Evolutionary conservation across 2,113 vertebrate species (phyloP).

Genomic region (Hyla sarda): DNA sequence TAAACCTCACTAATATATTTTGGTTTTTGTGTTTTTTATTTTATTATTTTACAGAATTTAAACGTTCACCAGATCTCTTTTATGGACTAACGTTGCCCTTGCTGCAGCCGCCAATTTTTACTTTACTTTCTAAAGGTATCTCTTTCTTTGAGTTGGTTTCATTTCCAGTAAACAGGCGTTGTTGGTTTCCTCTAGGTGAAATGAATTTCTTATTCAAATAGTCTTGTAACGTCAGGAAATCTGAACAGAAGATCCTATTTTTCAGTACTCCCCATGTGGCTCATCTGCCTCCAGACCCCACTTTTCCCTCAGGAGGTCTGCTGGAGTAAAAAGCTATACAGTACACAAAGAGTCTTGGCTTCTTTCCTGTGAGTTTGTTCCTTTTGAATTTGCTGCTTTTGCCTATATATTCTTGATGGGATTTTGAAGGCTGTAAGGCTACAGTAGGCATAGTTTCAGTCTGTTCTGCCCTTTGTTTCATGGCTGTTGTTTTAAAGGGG

Average conservation of each 20-base stretch:
- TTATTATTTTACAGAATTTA: not conserved
- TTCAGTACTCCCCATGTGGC: not conserved
- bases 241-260: slow-evolving; percentile 9
- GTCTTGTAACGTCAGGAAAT: slow-evolving; percentile 15
- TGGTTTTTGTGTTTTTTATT: not conserved
- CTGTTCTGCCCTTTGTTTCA: not conserved
- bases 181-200: slow-evolving; percentile 39
- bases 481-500: not conserved
- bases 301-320: slow-evolving; percentile 11
- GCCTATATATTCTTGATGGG: not conserved
- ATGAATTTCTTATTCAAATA: slow-evolving; percentile 42
- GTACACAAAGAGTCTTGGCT: not conserved
- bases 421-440: not conserved
- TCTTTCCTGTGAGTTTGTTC: not conserved
- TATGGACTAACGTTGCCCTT: slow-evolving; percentile 1
- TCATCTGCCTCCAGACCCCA: slow-evolving; percentile 2
- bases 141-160: slow-evolving; percentile 44
- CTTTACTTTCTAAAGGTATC: slow-evolving; percentile 24
- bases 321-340: not conserved
- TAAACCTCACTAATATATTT: too few relatives aligned
- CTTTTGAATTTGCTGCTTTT: not conserved
- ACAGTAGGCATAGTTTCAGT: not conserved
- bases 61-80: not conserved
- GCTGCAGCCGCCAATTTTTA: not conserved
- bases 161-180: slow-evolving; percentile 47